Evolutionary conservation across 2,797 vertebrate genomes (phyloP), one percentile per base, ranked within the genome.

Genomic region (Staurois parvus): DNA sequence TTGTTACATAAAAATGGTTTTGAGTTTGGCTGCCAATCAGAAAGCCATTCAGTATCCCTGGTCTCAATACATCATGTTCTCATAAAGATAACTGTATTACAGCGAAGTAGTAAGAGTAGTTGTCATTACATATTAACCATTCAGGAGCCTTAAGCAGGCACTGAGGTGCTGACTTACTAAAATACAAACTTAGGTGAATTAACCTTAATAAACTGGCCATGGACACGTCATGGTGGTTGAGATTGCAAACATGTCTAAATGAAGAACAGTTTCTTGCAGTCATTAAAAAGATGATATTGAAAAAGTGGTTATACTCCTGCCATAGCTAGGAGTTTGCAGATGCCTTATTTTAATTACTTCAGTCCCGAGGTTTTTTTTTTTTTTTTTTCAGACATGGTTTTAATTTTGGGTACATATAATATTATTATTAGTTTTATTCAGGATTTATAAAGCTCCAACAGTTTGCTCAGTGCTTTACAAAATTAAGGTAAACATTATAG

Each of bases 11-110:
- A 7, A 80, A n/a, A 72, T 84, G 7, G 89, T 89, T 82, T 62
- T 84, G 28, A 42, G 73, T 67, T n/a, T 26, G 91, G 90, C 89
- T 93, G 96, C 95, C 94, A 90, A 92, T 93, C 95, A 94, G 92
- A 96, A 96, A 88, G 84, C 83, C 86, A 64, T 0, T 29, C 24
- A 9, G 10, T 59, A 19, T 24, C 52, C 52, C 52, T 59, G 21
- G 52, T 21, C 52, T 59, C 5, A 59, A 40, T 37, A 24, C 7
- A 17, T 2, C 24, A 48, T 26, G 3, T 48, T 29, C 1, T 21
- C 59, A 78, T 64, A 66, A 21, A 17, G 10, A 4, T 40, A 52
- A 52, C 4, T 15, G 48, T 52, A 19, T 52, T 17, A 15, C 2
- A 45, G 1, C 11, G 42, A 9, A n/a, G n/a, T n/a, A n/a, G n/a